Conservation (phyloP, 1,140 invertebrate genomes). For the Eumaeus atala region DNA sequence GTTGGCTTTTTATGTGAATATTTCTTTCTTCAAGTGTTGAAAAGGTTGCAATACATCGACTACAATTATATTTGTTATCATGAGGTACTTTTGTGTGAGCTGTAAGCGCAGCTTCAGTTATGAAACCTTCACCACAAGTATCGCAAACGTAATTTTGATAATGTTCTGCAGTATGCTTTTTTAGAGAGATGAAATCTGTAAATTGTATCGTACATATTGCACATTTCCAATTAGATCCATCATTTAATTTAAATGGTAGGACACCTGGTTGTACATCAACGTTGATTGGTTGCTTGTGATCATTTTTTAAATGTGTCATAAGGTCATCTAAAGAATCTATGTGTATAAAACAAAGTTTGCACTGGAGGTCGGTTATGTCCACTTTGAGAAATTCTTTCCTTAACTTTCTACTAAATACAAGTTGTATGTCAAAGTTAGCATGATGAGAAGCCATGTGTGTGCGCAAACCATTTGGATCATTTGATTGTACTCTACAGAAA, state of each 20-base stretch:
- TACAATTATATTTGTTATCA: constrained; percentile 58
- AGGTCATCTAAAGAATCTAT: constrained; percentile 56
- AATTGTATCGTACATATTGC: constrained; percentile 58
- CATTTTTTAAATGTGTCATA: constrained; percentile 55
- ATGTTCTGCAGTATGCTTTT: constrained; percentile 63
- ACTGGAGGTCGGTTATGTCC: constrained; percentile 58
- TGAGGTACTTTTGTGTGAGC: constrained; percentile 59
- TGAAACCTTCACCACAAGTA: constrained; percentile 67
- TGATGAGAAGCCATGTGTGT: constrained; percentile 55
- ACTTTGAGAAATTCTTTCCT: constrained; percentile 60
- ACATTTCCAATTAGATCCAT: constrained; percentile 55
- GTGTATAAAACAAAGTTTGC: constrained; percentile 54
- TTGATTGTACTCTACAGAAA: constrained; percentile 55
- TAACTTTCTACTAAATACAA: constrained; percentile 55
- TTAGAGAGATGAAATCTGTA: constrained; percentile 61
- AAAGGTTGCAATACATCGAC: constrained; percentile 58
- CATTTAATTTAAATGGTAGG: constrained; percentile 53
- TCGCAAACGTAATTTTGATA: constrained; percentile 69
- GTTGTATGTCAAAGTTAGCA: constrained; percentile 50
- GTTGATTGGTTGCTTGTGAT: constrained; percentile 57
- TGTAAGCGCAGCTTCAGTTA: constrained; percentile 51
- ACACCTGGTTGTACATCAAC: constrained; percentile 55
- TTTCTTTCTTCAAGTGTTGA: constrained; percentile 57
- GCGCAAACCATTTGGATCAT: constrained; percentile 52
- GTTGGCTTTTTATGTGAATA: constrained; percentile 54